These are phyloP conservation scores for Acleris laterana DNA, from an alignment of 2,888 invertebrate genomes.

Conservation along the genomic window DNA sequence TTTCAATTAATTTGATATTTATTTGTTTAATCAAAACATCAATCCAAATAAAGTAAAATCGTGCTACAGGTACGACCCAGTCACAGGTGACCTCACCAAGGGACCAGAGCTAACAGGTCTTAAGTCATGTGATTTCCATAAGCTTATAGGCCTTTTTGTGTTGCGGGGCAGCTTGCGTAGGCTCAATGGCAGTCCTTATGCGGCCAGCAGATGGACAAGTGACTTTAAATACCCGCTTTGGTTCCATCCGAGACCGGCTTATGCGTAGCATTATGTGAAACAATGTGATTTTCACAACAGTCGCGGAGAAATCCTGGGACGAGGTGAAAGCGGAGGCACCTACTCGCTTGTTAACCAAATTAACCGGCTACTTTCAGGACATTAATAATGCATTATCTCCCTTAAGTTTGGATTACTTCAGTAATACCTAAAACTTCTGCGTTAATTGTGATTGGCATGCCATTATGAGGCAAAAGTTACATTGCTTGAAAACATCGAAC, in stretches of 20 bases:
- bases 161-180: slow-evolving; percentile 55
- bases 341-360: not conserved
- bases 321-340: slow-evolving; percentile 11
- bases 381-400: not conserved
- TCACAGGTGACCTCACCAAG: slow-evolving; percentile 37
- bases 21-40: slow-evolving; percentile 30
- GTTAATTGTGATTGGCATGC: too few relatives aligned
- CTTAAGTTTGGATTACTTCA: too few relatives aligned
- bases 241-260: slow-evolving; percentile 22
- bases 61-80: slow-evolving; percentile 17
- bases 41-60: slow-evolving; percentile 35
- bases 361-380: not conserved
- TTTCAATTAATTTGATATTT: slow-evolving; percentile 18
- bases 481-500: too few relatives aligned
- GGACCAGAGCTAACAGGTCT: slow-evolving; percentile 10
- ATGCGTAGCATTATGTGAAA: slow-evolving; percentile 27
- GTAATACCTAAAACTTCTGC: too few relatives aligned
- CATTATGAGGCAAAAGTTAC: too few relatives aligned
- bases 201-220: slow-evolving; percentile 62
- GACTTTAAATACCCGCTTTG: slow-evolving; percentile 62
- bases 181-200: slow-evolving; percentile 68
- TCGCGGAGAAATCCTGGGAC: slow-evolving; percentile 26
- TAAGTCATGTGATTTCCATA: slow-evolving; percentile 8
- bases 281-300: slow-evolving; percentile 29
- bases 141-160: slow-evolving; percentile 16